Evolutionary conservation across 2,888 invertebrate species (phyloP).

Genomic region (Philereme transversata): DNA sequence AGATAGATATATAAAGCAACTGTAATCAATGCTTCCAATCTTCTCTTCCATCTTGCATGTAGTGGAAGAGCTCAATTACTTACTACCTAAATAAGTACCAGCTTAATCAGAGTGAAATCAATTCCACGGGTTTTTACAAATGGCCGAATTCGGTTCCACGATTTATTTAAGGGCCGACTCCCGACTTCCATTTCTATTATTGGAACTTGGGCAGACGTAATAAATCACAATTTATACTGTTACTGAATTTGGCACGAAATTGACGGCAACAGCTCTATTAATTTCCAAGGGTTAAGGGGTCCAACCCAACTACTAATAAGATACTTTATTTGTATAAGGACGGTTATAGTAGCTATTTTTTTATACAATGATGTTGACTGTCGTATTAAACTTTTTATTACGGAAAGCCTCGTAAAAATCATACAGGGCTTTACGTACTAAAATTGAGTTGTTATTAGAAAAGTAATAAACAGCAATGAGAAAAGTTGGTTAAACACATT

Average conservation of each 20-base stretch:
- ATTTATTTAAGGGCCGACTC: constrained; percentile 28
- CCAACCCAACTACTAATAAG: constrained; percentile 20
- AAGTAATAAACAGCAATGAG: no score
- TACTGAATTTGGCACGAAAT: constrained; percentile 36
- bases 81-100: constrained; percentile 12
- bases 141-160: constrained; percentile 24
- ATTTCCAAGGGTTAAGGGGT: constrained; percentile 28
- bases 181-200: constrained; percentile 37
- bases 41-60: no score
- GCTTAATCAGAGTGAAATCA: constrained; percentile 32
- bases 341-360: constrained; percentile 6
- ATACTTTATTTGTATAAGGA: constrained; percentile 21
- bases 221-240: constrained; percentile 49
- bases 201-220: constrained; percentile 42
- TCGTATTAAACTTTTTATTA: constrained; percentile 6
- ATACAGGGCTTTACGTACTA: no score
- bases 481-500: no score
- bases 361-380: constrained; percentile 6
- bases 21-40: no score
- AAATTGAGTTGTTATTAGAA: no score
- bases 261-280: constrained; percentile 35
- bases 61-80: constrained; percentile 19
- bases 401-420: no score
- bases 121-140: constrained; percentile 35
- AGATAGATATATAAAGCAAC: no score